Base-by-base conservation (phyloP, 2,888 invertebrate genomes). In the Hypsopygia costalis region DNA sequence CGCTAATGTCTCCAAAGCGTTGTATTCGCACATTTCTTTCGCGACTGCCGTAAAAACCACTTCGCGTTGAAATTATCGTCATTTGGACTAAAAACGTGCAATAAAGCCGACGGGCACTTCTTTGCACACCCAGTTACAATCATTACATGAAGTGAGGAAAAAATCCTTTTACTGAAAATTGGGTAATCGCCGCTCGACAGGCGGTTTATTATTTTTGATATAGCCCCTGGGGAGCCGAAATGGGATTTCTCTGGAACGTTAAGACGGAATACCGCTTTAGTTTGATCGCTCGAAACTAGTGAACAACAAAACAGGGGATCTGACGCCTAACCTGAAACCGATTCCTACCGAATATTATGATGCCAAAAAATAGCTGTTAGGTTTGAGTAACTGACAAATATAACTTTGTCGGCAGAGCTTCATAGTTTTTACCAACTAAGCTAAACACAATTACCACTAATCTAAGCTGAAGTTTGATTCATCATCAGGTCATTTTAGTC, bases 181-280 rank as follows among this genome's bases (percentile, higher is more conserved):
- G 73, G 75, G 76, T 79, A 77, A 80, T 78, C 70, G 69, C 53
- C 67, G 59, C 71, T 52, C 72, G 61, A 63, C 73, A 57, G 66
- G 59, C 52, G 66, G 69, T 65, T 60, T 69, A 73, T 74, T 77
- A 75, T 69, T 69, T 73, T 69, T 68, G 68, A 71, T 69, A 68
- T 62, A 49, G 51, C 60, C 62, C 60, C 55, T 45, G 46, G 61
- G 53, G 63, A 55, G 55, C 46, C 51, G 53, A 62, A 62, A 62
- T 61, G 52, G 50, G 49, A 36, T 35, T 16, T 47, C 34, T 45
- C 16, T 52, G 41, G 49, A 56, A 51, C 50, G 47, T 55, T 46
- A 51, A 57, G 56, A 58, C 55, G 55, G 33, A 16, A 16, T 4
- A 16, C 16, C 32, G 42, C 54, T 58, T 65, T 62, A 60, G 53